Evolutionary conservation across 2,113 vertebrate species (phyloP), one percentile per base, ranked within the genome.

Genomic region (Calcarius ornatus): DNA sequence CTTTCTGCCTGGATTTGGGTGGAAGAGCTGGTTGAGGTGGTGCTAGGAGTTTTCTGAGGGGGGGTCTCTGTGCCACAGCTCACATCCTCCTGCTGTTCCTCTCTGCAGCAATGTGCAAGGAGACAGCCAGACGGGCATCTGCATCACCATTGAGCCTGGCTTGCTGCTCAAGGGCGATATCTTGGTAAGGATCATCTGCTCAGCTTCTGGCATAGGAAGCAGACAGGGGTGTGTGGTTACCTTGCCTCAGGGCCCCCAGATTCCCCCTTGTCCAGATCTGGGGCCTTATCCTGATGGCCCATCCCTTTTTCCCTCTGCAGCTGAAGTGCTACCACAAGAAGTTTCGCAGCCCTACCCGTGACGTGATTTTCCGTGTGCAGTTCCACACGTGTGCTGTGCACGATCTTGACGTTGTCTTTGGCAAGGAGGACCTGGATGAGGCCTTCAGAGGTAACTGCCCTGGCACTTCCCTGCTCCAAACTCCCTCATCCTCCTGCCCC

Each of bases 311-410:
- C 17, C 17, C 30, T 65, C 40, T 5, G 2, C 96, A 99, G 99
- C 98, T 99, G 53, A 99, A 99, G 96, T 99, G 99, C 93, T 99
- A 99, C 95, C 99, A 99, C 97, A 99, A 99, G 97, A 99, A 99
- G 79, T 99, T 98, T 97, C 98, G 98, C 35, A 99, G 98, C 93
- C 98, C 99, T 0, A 98, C 98, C 51, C 98, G 99, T 9, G 99
- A 99, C 0, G 99, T 99, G 76, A 99, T 99, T 59, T 99, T 99
- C 98, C 98, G 99, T 0, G 99, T 99, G 81, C 99, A 99, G 98
- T 99, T 99, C 94, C 99, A 99, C 94, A 99, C 99, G 0, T 99
- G 99, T 2, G 99, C 99, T 1, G 98, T 99, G 82, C 99, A 99
- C 2, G 99, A 99, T 92, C 98, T 99, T 38, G 98, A 98, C 0